Evolutionary conservation across 2,888 invertebrate species (phyloP), one percentile per base, ranked within the genome.

Genomic region (Drosophila phalerata): DNA sequence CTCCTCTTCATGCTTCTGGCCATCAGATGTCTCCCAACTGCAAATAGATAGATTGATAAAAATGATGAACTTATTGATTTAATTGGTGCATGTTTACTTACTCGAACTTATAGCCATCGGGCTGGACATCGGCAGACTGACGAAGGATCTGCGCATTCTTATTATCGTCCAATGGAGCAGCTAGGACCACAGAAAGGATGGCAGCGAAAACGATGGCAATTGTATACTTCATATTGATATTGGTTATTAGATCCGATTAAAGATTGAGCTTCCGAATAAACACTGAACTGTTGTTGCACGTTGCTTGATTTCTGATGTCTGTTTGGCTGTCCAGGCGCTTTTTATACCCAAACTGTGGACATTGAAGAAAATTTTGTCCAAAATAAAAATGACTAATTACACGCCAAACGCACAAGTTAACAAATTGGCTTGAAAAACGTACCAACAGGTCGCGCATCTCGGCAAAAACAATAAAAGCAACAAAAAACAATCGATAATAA

Each of bases 61-160:
- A 2, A 17, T 4, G 22, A 37, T 22, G 8, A 42, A 10, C 1
- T 1, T 13, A 13, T 5, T 6, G 3, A n/a, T 8, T 3, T 43
- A 13, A 43, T 22, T 25, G 6, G 17, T 3, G 0, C 6, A 5
- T 45, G 9, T 3, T n/a, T 19, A 83, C 90, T 93, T 92, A 94
- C 94, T 93, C 93, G 78, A 94, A 95, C 74, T 92, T 94, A 91
- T 95, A 95, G 53, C 93, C 92, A 76, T 94, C 94, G 25, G 94
- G 89, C 65, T 88, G 93, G 73, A 95, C 95, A 90, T 95, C 94
- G 53, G 93, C 92, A 13, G 91, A 90, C 19, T 73, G 81, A 37
- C 85, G 89, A 11, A 91, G 42, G 49, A 91, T 86, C 56, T 85
- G 76, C 9, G 90, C 92, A 13, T 68, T 60, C 0, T 30, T 5